Base-by-base conservation (phyloP, 2,888 invertebrate species). In the Tetranychus piercei region DNA sequence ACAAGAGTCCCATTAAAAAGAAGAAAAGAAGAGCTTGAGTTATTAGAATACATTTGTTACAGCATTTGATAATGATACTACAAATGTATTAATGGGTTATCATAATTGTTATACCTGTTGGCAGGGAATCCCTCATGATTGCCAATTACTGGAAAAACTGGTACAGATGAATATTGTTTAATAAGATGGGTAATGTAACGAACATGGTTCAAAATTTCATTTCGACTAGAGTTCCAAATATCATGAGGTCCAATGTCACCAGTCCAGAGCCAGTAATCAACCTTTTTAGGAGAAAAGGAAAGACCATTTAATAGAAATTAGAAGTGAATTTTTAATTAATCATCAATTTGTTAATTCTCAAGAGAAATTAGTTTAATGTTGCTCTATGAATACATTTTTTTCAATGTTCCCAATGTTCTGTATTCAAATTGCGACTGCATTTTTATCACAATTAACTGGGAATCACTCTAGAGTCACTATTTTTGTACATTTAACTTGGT, bases 91-190 rank as follows among this genome's bases (percentile, higher is more conserved):
- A 55, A 55, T 55, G 9, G 55, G 3, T 55, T 20, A 72, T n/a
- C 66, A 67, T 44, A 66, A 55, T 55, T 55, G n/a, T 69, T 69
- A 69, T 34, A 71, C 75, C 75, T 55, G 64, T 75, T 75, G 8
- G 73, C 94, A 11, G 96, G 96, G 6, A 92, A 91, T 77, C 92
- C 90, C 84, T 97, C 96, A 80, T 97, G 97, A 83, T 97, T 97
- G 4, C 97, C 97, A 6, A 97, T 84, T 0, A 94, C 91, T 15
- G 95, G 94, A 81, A 92, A 95, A 78, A 96, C 91, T 1, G 93
- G 94, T 8, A 73, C 73, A 7, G 73, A 69, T 1, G 55, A 18
- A 66, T 73, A 69, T 23, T 73, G 43, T n/a, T 73, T 22, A 15
- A 75, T 34, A 20, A 73, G 34, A 22, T 74, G 73, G 4, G 73